Evolutionary conservation across 2,113 vertebrate genomes (phyloP).

Genomic region (Erythrocercus mccallii): DNA sequence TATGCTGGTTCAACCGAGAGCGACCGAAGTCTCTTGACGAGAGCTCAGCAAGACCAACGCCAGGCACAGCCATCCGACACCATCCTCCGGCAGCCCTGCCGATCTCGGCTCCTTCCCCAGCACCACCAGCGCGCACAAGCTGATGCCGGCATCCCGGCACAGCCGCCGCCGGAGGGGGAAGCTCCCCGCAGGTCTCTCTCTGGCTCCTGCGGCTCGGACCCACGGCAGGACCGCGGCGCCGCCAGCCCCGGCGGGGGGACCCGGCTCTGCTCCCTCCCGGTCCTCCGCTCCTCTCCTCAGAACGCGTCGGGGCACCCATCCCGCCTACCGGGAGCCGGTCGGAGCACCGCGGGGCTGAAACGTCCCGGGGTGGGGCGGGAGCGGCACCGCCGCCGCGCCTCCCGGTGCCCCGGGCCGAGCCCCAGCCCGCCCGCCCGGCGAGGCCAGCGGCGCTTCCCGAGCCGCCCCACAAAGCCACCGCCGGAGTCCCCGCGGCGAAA

Average conservation of each 20-base stretch:
- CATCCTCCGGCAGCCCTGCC: not conserved
- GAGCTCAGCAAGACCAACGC: not conserved
- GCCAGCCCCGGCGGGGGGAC: not conserved
- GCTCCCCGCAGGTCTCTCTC: not conserved
- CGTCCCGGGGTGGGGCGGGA: not conserved
- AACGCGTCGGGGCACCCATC: not conserved
- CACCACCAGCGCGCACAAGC: accelerated
- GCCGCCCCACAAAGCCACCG: not conserved
- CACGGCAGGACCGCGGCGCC: not conserved
- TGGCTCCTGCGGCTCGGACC: not conserved
- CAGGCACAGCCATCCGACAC: accelerated
- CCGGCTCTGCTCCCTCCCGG: not conserved
- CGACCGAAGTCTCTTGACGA: not conserved
- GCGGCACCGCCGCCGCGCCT: not conserved
- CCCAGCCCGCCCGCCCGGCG: not conserved
- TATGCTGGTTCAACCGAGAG: not conserved
- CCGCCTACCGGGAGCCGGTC: not conserved
- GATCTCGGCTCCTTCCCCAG: not conserved
- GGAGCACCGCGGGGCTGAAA: not conserved
- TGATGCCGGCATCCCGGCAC: not conserved
- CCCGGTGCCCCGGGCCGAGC: not conserved
- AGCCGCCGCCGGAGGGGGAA: not conserved
- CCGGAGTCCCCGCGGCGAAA: not conserved
- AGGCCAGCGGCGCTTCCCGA: not conserved
- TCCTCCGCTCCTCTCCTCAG: not conserved